A percentile compares a stretch with the other conserved stretches of the same genome.
phyloP scores from a whole-genome alignment of 2,113 vertebrate genomes.

The Elachura formosa region DNA sequence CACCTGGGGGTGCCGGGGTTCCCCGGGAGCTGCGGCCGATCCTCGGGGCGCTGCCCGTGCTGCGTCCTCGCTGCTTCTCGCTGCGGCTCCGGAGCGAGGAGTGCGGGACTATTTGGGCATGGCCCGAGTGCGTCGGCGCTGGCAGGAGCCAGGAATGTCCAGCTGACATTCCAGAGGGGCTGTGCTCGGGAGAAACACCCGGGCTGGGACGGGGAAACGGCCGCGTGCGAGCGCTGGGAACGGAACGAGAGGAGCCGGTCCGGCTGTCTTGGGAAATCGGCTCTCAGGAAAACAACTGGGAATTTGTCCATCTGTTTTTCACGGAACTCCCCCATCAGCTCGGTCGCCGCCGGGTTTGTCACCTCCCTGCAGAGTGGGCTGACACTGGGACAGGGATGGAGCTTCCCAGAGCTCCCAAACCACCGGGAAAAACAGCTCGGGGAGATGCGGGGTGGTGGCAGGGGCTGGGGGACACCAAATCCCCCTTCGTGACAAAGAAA shows the following conservation, averaged over 20 bases:
- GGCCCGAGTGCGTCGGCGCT: conserved; percentile 33
- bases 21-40: accelerated
- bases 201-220: not conserved
- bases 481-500: not conserved
- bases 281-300: not conserved
- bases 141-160: conserved; percentile 6
- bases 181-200: not conserved
- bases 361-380: not conserved
- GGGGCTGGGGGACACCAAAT: not conserved
- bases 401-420: not conserved
- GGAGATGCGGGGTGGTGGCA: not conserved
- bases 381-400: not conserved
- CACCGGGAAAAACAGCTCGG: accelerated
- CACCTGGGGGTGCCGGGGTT: not conserved
- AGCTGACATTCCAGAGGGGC: conserved; percentile 36
- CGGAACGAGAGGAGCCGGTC: not conserved
- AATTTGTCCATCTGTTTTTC: not conserved
- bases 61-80: not conserved
- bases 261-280: not conserved
- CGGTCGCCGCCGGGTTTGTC: not conserved
- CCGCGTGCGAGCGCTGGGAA: not conserved
- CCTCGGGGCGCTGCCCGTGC: not conserved
- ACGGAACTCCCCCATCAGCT: accelerated
- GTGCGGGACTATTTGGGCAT: not conserved
- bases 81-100: not conserved